These are phyloP conservation scores for Mesocentrotus franciscanus DNA, from an alignment of 53 echinoderm and acorn worm genomes.

Conservation along the genomic window DNA sequence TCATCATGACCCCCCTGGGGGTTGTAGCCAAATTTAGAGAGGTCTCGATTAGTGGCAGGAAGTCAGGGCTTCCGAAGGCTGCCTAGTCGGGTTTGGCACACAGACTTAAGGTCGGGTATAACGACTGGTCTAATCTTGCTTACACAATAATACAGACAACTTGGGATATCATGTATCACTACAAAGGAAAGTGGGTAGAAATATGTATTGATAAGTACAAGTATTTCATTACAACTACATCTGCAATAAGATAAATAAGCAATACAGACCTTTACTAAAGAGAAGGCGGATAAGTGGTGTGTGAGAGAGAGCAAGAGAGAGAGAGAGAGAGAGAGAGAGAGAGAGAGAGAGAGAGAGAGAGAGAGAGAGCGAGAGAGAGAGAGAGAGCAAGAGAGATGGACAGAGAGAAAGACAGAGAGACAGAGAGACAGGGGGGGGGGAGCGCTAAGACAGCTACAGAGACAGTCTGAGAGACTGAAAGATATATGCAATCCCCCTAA, in stretches of 20 bases:
- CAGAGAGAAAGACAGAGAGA: too few relatives aligned
- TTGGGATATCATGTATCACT: background rate
- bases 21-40: slow-evolving; percentile 60
- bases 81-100: slow-evolving; percentile 36
- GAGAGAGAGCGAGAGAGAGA: too few relatives aligned
- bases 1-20: slow-evolving; percentile 58
- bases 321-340: too few relatives aligned
- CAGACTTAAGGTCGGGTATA: background rate
- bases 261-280: background rate
- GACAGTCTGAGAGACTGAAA: background rate
- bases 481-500: background rate
- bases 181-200: background rate
- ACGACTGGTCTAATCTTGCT: slow-evolving; percentile 10
- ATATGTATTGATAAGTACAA: background rate
- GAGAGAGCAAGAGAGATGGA: too few relatives aligned
- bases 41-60: slow-evolving; percentile 55
- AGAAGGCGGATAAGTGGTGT: too few relatives aligned
- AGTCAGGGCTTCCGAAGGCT: slow-evolving; percentile 40
- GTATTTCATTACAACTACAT: background rate
- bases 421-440: too few relatives aligned
- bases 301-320: too few relatives aligned
- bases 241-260: background rate
- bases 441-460: background rate
- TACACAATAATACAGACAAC: slow-evolving; percentile 17
- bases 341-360: too few relatives aligned